Evolutionary conservation across 2,888 invertebrate species (phyloP), one percentile per base, ranked within the genome.

Genomic region (Patella ulyssiponensis): DNA sequence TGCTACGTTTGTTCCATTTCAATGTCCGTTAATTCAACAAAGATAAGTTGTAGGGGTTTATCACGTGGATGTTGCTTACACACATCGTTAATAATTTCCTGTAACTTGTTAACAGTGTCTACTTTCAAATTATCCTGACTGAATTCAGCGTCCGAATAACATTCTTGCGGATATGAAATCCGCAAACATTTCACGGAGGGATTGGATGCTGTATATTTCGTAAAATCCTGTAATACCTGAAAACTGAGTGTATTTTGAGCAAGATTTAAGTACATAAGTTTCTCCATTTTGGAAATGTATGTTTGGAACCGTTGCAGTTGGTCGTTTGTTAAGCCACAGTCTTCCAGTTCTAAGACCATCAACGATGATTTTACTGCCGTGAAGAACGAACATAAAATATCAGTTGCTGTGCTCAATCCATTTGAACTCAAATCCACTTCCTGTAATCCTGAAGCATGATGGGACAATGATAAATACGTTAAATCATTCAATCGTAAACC

Each of bases 351-450:
- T 23, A 91, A 78, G 3, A 88, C 81, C 51, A 77, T 75, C 14
- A 91, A 75, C 14, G 77, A 81, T 14, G 78, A 71, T 69, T 80
- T 72, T 4, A 84, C 70, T 9, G 80, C 76, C 9, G 52, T 75
- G 17, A 90, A 75, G 15, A 89, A 77, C 9, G 82, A 77, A 27
- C 80, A 73, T 1, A 88, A 33, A 71, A 78, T 75, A 2, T 77
- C 72, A 3, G 79, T 20, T 64, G 76, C 72, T 11, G 74, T 69
- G 15, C 81, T 79, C 7, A 90, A 77, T 54, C 81, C 81, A 81
- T 91, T 91, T 71, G 88, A 88, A 81, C 90, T 88, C 51, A 91
- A 78, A 76, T 90, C 90, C 11, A 91, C 80, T 77, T 90, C 90
- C 17, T 75, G 73, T 20, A 91, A 77, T 23, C 75, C 81, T 9